These are phyloP conservation scores for Subacronicta megacephala DNA, from an alignment of 2,888 invertebrate genomes.

Conservation along the genomic window DNA sequence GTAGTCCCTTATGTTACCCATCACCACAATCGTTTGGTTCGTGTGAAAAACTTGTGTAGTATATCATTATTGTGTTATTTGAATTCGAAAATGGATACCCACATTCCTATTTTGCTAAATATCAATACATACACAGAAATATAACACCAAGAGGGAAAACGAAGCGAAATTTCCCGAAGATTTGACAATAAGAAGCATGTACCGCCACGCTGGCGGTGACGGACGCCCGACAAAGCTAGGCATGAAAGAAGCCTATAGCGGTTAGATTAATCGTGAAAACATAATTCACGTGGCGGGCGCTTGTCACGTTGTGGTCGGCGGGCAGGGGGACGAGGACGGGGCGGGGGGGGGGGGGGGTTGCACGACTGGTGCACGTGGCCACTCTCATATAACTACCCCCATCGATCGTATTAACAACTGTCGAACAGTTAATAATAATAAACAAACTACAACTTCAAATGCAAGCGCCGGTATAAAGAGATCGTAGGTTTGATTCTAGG, in stretches of 20 bases:
- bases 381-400: slow-evolving; percentile 35
- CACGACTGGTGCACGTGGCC: slow-evolving; percentile 68
- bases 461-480: slow-evolving; percentile 6
- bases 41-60: no score
- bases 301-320: slow-evolving; percentile 62
- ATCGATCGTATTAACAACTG: slow-evolving; percentile 57
- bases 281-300: slow-evolving; percentile 61
- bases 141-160: slow-evolving; percentile 38
- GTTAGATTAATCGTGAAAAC: slow-evolving; percentile 55
- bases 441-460: slow-evolving; percentile 32
- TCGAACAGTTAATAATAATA: slow-evolving; percentile 32
- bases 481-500: no score
- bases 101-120: not conserved
- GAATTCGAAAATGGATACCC: not conserved
- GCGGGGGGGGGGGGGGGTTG: slow-evolving; percentile 37
- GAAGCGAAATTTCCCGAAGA: slow-evolving; percentile 37
- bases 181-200: slow-evolving; percentile 23
- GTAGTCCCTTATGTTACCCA: no score
- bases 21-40: no score
- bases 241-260: slow-evolving; percentile 58
- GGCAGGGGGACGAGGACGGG: slow-evolving; percentile 21
- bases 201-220: slow-evolving; percentile 36
- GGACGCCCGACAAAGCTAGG: slow-evolving; percentile 47
- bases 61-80: no score
- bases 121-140: no score